Evolutionary conservation across 2,888 invertebrate genomes (phyloP).

Genomic region (Adineta ricciae): DNA sequence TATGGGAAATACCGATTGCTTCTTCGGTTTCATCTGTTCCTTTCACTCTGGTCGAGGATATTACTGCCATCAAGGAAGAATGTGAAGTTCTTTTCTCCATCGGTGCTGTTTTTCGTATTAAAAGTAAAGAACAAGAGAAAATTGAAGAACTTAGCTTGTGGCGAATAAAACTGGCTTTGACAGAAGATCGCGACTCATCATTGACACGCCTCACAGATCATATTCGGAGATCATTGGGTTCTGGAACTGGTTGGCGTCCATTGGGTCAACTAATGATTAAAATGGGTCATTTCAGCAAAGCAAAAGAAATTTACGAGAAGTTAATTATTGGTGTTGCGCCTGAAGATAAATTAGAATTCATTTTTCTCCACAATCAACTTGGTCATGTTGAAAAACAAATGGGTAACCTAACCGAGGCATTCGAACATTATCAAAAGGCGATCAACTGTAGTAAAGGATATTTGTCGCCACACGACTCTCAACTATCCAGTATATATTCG

Average conservation of each 20-base stretch:
- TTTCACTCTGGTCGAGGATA: neutral
- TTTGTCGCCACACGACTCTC: neutral
- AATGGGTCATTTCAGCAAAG: neutral
- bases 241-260: neutral
- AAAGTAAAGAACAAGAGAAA: neutral
- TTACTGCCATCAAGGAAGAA: neutral
- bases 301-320: neutral
- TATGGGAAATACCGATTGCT: neutral
- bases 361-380: neutral
- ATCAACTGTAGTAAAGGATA: neutral
- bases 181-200: neutral
- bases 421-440: neutral
- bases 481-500: neutral
- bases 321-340: neutral
- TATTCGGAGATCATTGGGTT: neutral
- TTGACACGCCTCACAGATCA: neutral
- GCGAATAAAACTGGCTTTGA: neutral
- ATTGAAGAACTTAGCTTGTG: neutral
- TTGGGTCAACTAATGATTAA: neutral
- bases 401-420: neutral
- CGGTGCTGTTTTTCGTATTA: neutral
- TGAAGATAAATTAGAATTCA: neutral
- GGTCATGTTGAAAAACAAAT: neutral
- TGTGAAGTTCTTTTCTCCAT: neutral
- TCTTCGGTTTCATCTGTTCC: neutral